These are phyloP conservation scores for Scaptomyza caliginosa DNA, from an alignment of 2,888 invertebrate species.

Conservation along the genomic window DNA sequence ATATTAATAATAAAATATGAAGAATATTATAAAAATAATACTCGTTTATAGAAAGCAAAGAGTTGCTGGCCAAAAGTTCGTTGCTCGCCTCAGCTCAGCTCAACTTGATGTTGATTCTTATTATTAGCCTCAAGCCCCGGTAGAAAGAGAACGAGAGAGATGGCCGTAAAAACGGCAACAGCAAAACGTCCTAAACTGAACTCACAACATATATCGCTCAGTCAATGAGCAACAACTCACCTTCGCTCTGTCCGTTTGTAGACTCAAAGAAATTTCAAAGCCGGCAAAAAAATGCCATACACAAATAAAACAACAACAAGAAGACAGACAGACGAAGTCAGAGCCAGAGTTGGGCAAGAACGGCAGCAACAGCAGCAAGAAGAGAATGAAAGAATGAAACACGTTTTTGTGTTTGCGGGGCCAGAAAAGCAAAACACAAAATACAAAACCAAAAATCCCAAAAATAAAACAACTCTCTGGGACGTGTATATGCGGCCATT, in stretches of 20 bases:
- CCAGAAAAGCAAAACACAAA: constrained; percentile 42
- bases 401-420: constrained; percentile 74
- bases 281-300: constrained; percentile 52
- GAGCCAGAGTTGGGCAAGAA: constrained; percentile 22
- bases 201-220: constrained; percentile 17
- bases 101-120: constrained; percentile 47
- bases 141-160: constrained; percentile 20
- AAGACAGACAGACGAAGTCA: constrained; percentile 10
- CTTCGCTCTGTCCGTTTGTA: constrained; percentile 23
- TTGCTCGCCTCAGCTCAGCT: constrained; percentile 60
- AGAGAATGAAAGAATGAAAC: constrained; percentile 56
- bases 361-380: not conserved
- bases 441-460: constrained; percentile 26
- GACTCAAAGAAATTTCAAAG: constrained; percentile 61
- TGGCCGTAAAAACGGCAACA: constrained; percentile 37
- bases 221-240: constrained; percentile 15
- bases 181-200: constrained; percentile 52
- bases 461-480: constrained; percentile 22
- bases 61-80: constrained; percentile 67
- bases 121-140: constrained; percentile 27
- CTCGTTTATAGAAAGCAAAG: constrained; percentile 26
- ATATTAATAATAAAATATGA: too few species aligned
- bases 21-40: constrained; percentile 33
- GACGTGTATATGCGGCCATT: constrained; percentile 47
- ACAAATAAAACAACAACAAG: constrained; percentile 16